Conservation (phyloP, 2,888 invertebrate genomes). For the Aleiodes leptofemur region DNA sequence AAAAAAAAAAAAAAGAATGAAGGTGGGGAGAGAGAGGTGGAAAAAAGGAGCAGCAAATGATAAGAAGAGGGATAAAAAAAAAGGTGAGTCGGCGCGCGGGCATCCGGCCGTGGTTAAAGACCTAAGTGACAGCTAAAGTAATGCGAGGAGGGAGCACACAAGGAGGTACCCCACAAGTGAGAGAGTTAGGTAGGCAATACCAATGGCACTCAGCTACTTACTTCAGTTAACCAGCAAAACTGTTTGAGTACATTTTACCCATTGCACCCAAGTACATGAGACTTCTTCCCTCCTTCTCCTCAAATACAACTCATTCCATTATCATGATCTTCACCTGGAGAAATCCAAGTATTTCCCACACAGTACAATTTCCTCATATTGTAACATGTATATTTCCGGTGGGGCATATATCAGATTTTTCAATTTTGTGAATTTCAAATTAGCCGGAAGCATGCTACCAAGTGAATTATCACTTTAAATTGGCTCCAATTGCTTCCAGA, state of each 20-base stretch:
- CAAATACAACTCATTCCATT: conserved; percentile 33
- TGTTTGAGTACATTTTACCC: conserved; percentile 1
- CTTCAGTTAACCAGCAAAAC: conserved; percentile 4
- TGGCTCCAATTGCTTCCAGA: too few relatives aligned
- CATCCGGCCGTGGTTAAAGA: conserved; percentile 57
- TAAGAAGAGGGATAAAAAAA: conserved; percentile 32
- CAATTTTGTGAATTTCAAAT: too few relatives aligned
- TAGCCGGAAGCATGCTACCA: too few relatives aligned
- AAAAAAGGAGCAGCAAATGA: conserved; percentile 33
- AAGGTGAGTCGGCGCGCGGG: conserved; percentile 38
- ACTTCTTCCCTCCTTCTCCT: neutral
- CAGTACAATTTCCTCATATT: conserved; percentile 3
- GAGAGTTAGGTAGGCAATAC: conserved; percentile 8
- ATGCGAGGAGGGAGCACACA: conserved; percentile 49
- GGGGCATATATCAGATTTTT: neutral
- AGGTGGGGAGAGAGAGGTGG: conserved; percentile 19
- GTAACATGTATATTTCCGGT: conserved; percentile 12
- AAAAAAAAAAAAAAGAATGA: neutral
- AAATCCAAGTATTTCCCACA: conserved; percentile 38
- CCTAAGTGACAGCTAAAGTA: conserved; percentile 60
- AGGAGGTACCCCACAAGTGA: conserved; percentile 15
- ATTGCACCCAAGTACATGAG: neutral
- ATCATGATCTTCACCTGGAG: conserved; percentile 33
- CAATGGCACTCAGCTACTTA: conserved; percentile 1
- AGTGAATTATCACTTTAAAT: too few relatives aligned